Conservation (phyloP, 2,797 vertebrate genomes). For the Alca torda region DNA sequence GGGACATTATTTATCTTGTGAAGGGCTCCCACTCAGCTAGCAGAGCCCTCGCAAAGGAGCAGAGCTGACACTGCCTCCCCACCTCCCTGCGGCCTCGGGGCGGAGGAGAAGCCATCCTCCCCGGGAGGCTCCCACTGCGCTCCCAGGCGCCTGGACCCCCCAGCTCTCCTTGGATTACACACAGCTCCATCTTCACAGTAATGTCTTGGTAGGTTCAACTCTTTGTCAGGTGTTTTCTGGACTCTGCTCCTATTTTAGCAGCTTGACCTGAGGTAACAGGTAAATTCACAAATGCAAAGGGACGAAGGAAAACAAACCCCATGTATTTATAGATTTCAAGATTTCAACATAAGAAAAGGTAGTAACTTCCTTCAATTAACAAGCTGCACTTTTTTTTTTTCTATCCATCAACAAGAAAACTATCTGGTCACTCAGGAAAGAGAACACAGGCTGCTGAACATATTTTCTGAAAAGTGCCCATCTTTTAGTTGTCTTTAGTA, state of each 20-base stretch:
- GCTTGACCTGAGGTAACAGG: neutral
- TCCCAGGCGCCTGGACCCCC: fast-evolving
- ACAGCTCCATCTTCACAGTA: neutral
- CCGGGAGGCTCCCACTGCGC: fast-evolving
- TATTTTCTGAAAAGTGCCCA: neutral
- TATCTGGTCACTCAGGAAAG: neutral
- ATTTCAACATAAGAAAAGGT: neutral
- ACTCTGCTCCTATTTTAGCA: neutral
- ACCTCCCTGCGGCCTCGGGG: too few species aligned
- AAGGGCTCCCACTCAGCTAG: neutral
- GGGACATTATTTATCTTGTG: neutral
- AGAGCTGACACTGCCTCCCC: fast-evolving
- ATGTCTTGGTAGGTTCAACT: neutral
- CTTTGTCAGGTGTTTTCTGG: neutral
- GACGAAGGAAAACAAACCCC: neutral
- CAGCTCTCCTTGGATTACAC: neutral
- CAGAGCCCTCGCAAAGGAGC: neutral
- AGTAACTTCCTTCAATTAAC: neutral
- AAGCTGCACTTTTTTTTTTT: neutral
- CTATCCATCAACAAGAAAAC: neutral
- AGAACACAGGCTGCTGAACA: neutral
- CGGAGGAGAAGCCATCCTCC: neutral
- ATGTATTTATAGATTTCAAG: neutral
- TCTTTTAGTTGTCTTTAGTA: neutral
- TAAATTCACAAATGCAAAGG: neutral